A percentile compares a stretch with the other conserved stretches of the same genome.
Evolutionary conservation across 2,797 vertebrate species (phyloP).

Genomic region (Amblyraja radiata): DNA sequence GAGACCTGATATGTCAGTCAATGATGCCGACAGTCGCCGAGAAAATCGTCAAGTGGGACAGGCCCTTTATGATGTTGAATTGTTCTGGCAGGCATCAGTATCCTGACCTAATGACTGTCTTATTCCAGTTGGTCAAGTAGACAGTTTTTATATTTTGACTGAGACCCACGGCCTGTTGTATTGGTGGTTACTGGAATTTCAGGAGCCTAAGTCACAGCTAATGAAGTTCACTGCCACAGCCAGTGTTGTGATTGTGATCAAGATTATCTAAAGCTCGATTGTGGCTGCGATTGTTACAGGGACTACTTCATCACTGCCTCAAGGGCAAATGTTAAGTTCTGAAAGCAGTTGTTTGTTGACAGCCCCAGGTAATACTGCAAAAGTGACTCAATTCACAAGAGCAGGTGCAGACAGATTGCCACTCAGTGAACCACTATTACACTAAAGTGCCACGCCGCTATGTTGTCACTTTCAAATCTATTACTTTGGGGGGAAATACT

Average conservation of each 20-base stretch:
- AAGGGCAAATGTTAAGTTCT: not conserved
- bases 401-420: not conserved
- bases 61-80: not conserved
- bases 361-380: not conserved
- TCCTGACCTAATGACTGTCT: not conserved
- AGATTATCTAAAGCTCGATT: not conserved
- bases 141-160: not conserved
- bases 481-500: not conserved
- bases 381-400: not conserved
- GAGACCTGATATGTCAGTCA: no score
- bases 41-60: no score
- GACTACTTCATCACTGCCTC: not conserved
- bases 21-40: no score
- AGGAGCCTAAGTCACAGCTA: not conserved
- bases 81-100: not conserved
- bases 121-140: not conserved
- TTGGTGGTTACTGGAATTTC: not conserved
- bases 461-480: not conserved
- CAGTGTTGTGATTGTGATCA: not conserved
- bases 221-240: not conserved
- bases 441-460: not conserved
- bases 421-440: not conserved
- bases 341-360: not conserved
- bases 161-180: no score
- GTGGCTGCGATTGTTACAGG: not conserved